A percentile compares a stretch with the other conserved stretches of the same genome.
phyloP scores from a whole-genome alignment of 2,888 invertebrate genomes.

The Enchytraeus crypticus region DNA sequence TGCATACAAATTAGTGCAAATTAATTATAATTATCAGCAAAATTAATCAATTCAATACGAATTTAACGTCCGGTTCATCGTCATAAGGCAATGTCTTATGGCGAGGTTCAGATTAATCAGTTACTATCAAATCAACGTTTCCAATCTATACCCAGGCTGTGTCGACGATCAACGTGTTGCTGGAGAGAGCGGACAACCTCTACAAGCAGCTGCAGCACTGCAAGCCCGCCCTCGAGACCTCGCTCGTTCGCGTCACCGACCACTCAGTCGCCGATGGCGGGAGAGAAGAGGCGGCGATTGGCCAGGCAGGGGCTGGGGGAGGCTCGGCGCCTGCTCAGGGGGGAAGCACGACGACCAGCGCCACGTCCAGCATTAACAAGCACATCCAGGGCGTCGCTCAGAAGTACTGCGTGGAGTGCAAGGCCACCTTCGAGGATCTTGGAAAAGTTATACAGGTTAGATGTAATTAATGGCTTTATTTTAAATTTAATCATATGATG shows the following conservation, averaged over 20 bases:
- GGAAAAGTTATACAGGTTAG: constrained; percentile 58
- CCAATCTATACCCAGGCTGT: constrained; percentile 60
- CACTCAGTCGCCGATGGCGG: constrained; percentile 51
- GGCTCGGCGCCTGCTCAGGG: background rate
- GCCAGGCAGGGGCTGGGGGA: background rate
- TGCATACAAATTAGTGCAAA: background rate
- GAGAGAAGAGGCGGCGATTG: too few relatives aligned
- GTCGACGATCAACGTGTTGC: constrained; percentile 73
- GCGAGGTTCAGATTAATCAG: background rate
- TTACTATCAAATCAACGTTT: background rate
- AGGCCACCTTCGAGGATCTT: constrained; percentile 85
- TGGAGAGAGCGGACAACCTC: constrained; percentile 88
- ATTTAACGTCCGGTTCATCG: background rate
- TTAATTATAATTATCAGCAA: background rate
- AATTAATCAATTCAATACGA: background rate
- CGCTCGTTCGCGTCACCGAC: constrained; percentile 67
- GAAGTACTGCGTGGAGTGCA: constrained; percentile 89
- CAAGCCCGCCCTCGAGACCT: constrained; percentile 75
- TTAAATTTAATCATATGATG: too few relatives aligned
- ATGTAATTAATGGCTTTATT: too few relatives aligned
- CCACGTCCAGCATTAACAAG: constrained; percentile 58
- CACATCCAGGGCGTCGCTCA: constrained; percentile 88
- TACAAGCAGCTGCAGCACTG: constrained; percentile 82
- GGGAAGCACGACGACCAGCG: background rate
- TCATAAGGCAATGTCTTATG: background rate